Evolutionary conservation across 1,140 invertebrate genomes (phyloP), one percentile per base, ranked within the genome.

Genomic region (Hetaerina americana): DNA sequence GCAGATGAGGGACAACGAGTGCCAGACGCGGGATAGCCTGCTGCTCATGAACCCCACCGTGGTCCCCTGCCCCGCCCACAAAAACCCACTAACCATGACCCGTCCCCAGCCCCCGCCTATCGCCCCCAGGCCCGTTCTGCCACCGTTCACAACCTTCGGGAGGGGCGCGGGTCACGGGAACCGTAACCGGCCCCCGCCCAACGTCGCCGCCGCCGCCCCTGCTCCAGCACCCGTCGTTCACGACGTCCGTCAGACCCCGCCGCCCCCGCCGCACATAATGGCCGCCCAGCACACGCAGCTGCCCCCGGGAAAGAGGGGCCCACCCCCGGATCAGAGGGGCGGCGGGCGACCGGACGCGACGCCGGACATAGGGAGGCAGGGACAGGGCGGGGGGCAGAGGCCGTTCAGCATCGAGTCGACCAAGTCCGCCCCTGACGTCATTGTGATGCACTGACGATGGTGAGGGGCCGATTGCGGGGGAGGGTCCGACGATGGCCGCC

Each of bases 351-450:
- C 71, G 27, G 22, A 70, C 15, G 57, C 27, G 26, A 66, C 69
- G 74, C 69, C 66, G 49, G 71, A 74, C 57, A 71, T 75, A 22
- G 29, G 76, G n/a, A 73, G 72, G 22, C 74, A 75, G 49, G 74
- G 71, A 15, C 71, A 75, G 72, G 25, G 57, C 72, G 69, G 40
- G 67, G 18, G 80, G 75, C 78, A 80, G 27, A 82, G 88, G 12
- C 87, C 88, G 0, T 89, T 89, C 78, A 91, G 89, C 79, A 87
- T 88, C 69, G 88, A 90, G 73, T 91, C 90, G 15, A 91, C 89
- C 10, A 92, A 93, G 78, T 93, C 92, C 66, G 92, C 92, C 0
- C 92, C 92, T 24, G 92, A 95, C 78, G 92, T 94, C 70, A 92
- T 94, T 75, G 90, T 91, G 76, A 90, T 89, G 22, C 90, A 91